These are phyloP conservation scores for Coenobita brevimanus DNA, from an alignment of 1,140 invertebrate species.

Conservation along the genomic window DNA sequence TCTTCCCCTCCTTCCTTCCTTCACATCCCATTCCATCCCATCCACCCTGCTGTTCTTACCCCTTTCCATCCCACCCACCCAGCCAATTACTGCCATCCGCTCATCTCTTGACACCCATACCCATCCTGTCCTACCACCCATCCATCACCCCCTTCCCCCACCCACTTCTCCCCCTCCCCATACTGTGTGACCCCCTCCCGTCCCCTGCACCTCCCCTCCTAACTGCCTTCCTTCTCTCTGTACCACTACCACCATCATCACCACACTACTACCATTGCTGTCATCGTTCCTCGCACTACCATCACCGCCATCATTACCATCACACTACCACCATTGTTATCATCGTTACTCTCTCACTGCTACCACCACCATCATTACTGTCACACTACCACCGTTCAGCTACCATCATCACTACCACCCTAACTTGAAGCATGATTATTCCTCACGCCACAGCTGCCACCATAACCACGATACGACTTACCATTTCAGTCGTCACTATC, in stretches of 20 bases:
- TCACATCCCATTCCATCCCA: no score
- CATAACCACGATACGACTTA: no score
- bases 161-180: background rate
- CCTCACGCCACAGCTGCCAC: background rate
- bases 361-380: conserved; percentile 7
- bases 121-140: background rate
- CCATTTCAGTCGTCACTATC: no score
- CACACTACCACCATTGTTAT: background rate
- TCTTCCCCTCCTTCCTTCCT: background rate
- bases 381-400: background rate
- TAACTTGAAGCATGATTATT: background rate
- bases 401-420: conserved; percentile 2
- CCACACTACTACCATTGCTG: conserved; percentile 5
- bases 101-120: background rate
- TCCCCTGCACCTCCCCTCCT: background rate
- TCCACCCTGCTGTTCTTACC: background rate
- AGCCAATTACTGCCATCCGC: background rate
- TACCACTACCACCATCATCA: background rate
- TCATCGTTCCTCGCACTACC: background rate
- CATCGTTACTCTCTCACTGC: background rate
- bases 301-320: background rate
- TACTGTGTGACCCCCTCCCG: background rate
- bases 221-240: background rate
- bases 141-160: no score
- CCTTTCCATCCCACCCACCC: background rate